Evolutionary conservation across 2,888 invertebrate species (phyloP).

Genomic region (Amblyjoppa fuscipennis): DNA sequence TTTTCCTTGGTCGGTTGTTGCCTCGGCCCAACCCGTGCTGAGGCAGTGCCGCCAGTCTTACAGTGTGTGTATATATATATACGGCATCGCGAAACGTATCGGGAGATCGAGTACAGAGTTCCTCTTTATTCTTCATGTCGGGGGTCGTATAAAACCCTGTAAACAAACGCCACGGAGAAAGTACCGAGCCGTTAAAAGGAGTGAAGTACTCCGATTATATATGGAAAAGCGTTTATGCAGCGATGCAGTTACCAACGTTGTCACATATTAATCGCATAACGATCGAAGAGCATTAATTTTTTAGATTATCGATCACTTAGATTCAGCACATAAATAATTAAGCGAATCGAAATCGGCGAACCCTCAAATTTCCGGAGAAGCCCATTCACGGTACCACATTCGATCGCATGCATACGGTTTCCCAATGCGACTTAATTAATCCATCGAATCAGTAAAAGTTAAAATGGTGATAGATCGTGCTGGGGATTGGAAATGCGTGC

Average conservation of each 20-base stretch:
- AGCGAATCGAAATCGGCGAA: neutral
- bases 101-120: conserved; percentile 36
- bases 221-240: conserved; percentile 2
- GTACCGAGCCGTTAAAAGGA: conserved; percentile 22
- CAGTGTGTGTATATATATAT: neutral
- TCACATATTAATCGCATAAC: conserved; percentile 1
- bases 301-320: too few relatives aligned
- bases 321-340: too few relatives aligned
- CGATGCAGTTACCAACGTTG: neutral
- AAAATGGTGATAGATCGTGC: neutral
- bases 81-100: conserved; percentile 33
- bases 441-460: neutral
- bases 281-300: neutral
- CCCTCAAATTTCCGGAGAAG: neutral
- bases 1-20: conserved; percentile 6
- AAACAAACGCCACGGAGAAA: conserved; percentile 37
- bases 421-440: neutral
- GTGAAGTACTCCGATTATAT: neutral
- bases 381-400: neutral
- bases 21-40: conserved; percentile 11
- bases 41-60: conserved; percentile 28
- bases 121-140: conserved; percentile 27
- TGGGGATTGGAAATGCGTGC: neutral
- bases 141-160: conserved; percentile 36
- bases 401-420: neutral